Base-by-base conservation (phyloP, 2,113 vertebrate species). In the Equus quagga region DNA sequence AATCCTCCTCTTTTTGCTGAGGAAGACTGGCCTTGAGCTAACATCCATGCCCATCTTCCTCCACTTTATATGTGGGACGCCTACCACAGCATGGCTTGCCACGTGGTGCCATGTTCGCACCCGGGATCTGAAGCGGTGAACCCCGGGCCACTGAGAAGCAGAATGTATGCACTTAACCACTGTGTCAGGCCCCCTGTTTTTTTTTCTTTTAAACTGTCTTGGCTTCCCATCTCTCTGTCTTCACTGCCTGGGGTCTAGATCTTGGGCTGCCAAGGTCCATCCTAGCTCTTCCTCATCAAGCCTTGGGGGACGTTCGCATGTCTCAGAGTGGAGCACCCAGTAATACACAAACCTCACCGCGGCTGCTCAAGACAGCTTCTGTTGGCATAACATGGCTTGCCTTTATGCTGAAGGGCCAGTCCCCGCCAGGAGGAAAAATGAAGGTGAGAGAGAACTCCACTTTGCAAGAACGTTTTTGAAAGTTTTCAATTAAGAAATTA, bases 401-500 rank as follows among this genome's bases (percentile, higher is more conserved):
- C 86, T 67, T 83, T 75, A 65, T 81, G 46, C 56, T 91, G 75
- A 80, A 76, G 78, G 83, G 54, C 18, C 70, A 92, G 18, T 49
- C 28, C 24, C 11, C 18, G 69, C 78, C 8, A 41, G 46, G 64
- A 93, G 72, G 36, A 97, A 75, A 36, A 64, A 54, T 36, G 70
- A 83, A 79, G 26, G 46, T 11, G 56, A 49, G 19, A 82, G 49
- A 54, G 31, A 82, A 80, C 12, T 65, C 19, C 7, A 86, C 28
- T 23, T 56, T 78, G 44, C 24, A 58, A 86, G 2, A 54, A 6
- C 44, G 41, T 24, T 70, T 80, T 97, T 21, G 9, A 49, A 92
- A 89, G n/a, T 36, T 72, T 21, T 60, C 67, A 90, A 28, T 86
- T 49, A 81, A 92, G 79, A 83, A 93, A 83, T 90, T 56, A 78